Evolutionary conservation across 2,888 invertebrate genomes (phyloP), one percentile per base, ranked within the genome.

Genomic region (Heliconius sara): DNA sequence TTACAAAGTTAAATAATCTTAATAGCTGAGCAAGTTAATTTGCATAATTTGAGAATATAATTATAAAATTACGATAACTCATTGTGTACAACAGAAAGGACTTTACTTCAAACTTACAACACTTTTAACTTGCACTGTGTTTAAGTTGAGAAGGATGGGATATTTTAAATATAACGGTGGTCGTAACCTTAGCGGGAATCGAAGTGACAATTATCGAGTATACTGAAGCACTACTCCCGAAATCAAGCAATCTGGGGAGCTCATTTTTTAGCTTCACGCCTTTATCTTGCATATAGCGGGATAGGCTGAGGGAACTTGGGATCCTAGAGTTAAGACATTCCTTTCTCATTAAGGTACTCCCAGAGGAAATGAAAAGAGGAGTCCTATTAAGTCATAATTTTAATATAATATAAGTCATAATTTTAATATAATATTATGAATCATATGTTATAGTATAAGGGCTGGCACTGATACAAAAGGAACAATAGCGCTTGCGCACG

Each of bases 401-500:
- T 39, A 74, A 74, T 63, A 63, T 63, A 34, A 57, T 13, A 52
- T 52, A 30, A 72, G 52, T n/a, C 6, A 72, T 72, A 13, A 74
- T 74, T 63, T 74, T 39, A 74, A 74, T 63, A 63, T 63, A 34
- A 57, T 13, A 52, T 52, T 7, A n/a, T 74, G 74, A 74, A 60
- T 74, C 74, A 74, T 25, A 0, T 19, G 34, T 60, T 60, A n/a
- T 43, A 63, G 39, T 12, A 39, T 12, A 74, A 63, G 74, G 63
- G 74, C 74, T 74, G 34, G 43, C 5, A 43, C 39, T 65, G 19
- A 43, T 43, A 74, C 39, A 74, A 74, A 43, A 25, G 74, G 63
- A 74, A 74, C 74, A 74, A 74, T 74, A 13, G 63, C n/a, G 74
- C 12, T 63, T 65, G 74, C 63, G 72, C 34, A 72, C 72, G 22